Percentiles rank a stretch among this genome's conserved stretches.
These are phyloP conservation scores for Formica exsecta DNA, from an alignment of 1,140 invertebrate genomes.

Conservation along the genomic window DNA sequence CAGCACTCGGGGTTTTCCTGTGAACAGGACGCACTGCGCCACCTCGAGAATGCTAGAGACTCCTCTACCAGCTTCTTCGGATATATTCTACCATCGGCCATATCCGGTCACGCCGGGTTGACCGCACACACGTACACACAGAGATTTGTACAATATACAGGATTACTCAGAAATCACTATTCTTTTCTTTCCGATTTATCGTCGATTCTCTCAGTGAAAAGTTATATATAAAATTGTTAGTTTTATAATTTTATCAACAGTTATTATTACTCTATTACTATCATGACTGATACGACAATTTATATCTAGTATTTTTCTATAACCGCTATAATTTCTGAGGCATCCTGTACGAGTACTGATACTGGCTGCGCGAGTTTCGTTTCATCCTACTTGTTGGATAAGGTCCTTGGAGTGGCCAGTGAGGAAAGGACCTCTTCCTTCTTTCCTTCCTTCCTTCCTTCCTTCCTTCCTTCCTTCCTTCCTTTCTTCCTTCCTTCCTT, in stretches of 20 bases:
- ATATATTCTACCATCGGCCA: slow-evolving; percentile 65
- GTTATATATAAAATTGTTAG: neutral
- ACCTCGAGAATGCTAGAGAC: slow-evolving; percentile 55
- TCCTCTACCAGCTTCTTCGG: slow-evolving; percentile 54
- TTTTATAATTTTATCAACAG: neutral
- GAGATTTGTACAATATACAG: slow-evolving; percentile 22
- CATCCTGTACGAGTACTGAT: slow-evolving; percentile 41
- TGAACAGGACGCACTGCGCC: slow-evolving; percentile 59
- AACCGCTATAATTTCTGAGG: neutral
- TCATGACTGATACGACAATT: neutral
- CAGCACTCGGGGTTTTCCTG: slow-evolving; percentile 71
- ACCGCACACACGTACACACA: slow-evolving; percentile 23
- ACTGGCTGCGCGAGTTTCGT: slow-evolving; percentile 68
- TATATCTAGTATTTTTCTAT: neutral
- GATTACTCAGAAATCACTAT: slow-evolving; percentile 12
- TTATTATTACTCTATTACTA: neutral
- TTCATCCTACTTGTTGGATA: slow-evolving; percentile 72
- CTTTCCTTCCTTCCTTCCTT: too few relatives aligned
- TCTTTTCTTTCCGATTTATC: neutral
- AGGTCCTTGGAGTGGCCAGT: slow-evolving; percentile 70
- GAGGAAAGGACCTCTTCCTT: slow-evolving; percentile 70
- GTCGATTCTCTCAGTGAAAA: neutral
- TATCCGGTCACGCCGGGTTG: slow-evolving; percentile 61
- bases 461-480: too few relatives aligned
- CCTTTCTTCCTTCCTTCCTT: too few relatives aligned